Conservation (phyloP, 2,888 invertebrate genomes). For the Apotomis turbidana region DNA sequence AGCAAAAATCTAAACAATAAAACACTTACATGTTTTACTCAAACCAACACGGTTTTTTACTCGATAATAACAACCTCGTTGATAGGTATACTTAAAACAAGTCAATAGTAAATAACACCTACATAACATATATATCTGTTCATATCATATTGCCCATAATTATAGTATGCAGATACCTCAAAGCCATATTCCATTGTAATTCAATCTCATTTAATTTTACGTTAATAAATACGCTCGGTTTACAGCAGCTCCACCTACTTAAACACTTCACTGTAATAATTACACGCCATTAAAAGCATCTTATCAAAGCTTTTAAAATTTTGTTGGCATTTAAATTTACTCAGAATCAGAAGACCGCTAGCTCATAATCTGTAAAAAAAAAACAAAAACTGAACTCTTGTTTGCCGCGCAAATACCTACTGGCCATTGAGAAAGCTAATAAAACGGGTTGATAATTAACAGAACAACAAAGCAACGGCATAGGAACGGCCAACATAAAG, state of each 20-base stretch:
- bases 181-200: not conserved
- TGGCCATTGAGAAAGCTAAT: slow-evolving; percentile 49
- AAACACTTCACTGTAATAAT: not conserved
- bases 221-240: not conserved
- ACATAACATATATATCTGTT: too few relatives aligned
- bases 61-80: too few relatives aligned
- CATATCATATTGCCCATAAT: too few relatives aligned
- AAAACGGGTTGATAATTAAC: slow-evolving; percentile 47
- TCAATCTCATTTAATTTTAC: not conserved
- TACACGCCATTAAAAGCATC: slow-evolving; percentile 19
- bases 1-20: too few relatives aligned
- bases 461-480: slow-evolving; percentile 25
- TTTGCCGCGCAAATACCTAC: slow-evolving; percentile 31
- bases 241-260: not conserved
- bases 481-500: slow-evolving; percentile 28
- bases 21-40: too few relatives aligned
- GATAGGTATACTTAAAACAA: too few relatives aligned
- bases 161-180: too few relatives aligned
- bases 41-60: too few relatives aligned
- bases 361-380: slow-evolving; percentile 7
- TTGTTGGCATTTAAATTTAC: slow-evolving; percentile 30
- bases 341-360: slow-evolving; percentile 6
- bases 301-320: slow-evolving; percentile 33
- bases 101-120: too few relatives aligned
- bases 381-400: not conserved